A percentile compares a stretch with the other conserved stretches of the same genome.
Evolutionary conservation across 2,888 invertebrate species (phyloP).

Genomic region (Diabrotica balteata): DNA sequence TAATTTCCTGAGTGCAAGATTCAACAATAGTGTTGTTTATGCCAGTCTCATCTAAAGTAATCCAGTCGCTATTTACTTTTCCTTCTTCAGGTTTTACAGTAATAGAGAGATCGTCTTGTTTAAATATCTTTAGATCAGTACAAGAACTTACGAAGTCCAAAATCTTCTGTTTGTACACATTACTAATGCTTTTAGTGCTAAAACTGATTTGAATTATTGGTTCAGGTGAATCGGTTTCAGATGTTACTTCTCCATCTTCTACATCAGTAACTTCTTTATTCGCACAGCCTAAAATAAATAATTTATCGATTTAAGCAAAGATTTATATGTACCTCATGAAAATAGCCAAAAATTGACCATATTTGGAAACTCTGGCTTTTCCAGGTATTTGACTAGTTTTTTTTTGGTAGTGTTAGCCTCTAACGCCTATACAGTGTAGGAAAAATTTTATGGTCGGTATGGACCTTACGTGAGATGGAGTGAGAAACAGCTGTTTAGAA

Average conservation of each 20-base stretch:
- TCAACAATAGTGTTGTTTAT: constrained; percentile 3
- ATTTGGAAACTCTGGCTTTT: too few relatives aligned
- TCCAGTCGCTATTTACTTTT: constrained; percentile 60
- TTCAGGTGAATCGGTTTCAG: constrained; percentile 10
- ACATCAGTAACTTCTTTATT: constrained; percentile 8
- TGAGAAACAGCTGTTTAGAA: too few relatives aligned
- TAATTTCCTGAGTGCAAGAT: neutral
- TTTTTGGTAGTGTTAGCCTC: too few relatives aligned
- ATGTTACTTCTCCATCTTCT: constrained; percentile 26
- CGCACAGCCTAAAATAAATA: too few relatives aligned
- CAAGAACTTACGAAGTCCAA: constrained; percentile 61
- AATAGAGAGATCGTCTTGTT: constrained; percentile 52
- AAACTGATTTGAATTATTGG: constrained; percentile 61
- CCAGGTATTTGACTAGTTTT: too few relatives aligned
- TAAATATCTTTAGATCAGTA: constrained; percentile 58
- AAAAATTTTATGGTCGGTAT: too few relatives aligned
- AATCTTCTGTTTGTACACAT: constrained; percentile 61
- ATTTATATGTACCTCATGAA: too few relatives aligned
- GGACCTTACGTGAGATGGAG: too few relatives aligned
- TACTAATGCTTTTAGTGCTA: constrained; percentile 60
- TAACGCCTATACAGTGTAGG: too few relatives aligned
- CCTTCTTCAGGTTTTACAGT: constrained; percentile 60
- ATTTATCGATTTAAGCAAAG: too few relatives aligned
- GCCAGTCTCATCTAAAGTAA: constrained; percentile 51
- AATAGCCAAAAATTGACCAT: too few relatives aligned